Percentiles rank a stretch among this genome's conserved stretches.
Evolutionary conservation across 2,797 vertebrate genomes (phyloP).

Genomic region (Selene dorsalis): DNA sequence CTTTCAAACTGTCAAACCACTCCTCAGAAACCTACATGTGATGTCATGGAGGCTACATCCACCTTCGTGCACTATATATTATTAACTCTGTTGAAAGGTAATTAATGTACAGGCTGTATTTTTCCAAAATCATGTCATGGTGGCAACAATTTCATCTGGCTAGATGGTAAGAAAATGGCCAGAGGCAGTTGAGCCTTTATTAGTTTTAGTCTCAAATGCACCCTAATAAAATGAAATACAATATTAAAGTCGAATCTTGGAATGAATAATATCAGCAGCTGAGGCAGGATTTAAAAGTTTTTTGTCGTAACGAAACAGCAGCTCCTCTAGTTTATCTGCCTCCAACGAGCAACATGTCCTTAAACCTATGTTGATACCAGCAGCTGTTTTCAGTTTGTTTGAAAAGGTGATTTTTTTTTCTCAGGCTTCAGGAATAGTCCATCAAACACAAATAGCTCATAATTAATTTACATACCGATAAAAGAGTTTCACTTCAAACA

Average conservation of each 20-base stretch:
- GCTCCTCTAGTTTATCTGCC: conserved; percentile 19
- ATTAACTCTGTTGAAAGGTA: too few species aligned
- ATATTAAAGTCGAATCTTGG: neutral
- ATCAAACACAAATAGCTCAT: conserved; percentile 45
- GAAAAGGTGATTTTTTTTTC: conserved; percentile 24
- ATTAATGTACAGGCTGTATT: neutral
- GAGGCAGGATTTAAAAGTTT: neutral
- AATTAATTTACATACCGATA: conserved; percentile 33
- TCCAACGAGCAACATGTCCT: conserved; percentile 9
- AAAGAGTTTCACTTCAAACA: conserved; percentile 37
- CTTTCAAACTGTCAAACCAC: too few species aligned
- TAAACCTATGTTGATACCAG: conserved; percentile 10
- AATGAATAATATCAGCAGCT: neutral
- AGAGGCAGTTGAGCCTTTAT: neutral
- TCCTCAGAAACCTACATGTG: too few species aligned
- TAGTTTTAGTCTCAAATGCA: neutral
- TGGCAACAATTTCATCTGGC: neutral
- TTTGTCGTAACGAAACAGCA: conserved; percentile 21
- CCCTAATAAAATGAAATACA: neutral
- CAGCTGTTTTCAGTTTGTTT: conserved; percentile 11
- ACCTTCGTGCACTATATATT: too few species aligned
- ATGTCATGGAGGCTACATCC: too few species aligned
- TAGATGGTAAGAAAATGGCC: neutral
- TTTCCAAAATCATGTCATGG: neutral
- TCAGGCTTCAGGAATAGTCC: neutral